Evolutionary conservation across 1,140 invertebrate species (phyloP), one percentile per base, ranked within the genome.

Genomic region (Tyrophagus putrescentiae): DNA sequence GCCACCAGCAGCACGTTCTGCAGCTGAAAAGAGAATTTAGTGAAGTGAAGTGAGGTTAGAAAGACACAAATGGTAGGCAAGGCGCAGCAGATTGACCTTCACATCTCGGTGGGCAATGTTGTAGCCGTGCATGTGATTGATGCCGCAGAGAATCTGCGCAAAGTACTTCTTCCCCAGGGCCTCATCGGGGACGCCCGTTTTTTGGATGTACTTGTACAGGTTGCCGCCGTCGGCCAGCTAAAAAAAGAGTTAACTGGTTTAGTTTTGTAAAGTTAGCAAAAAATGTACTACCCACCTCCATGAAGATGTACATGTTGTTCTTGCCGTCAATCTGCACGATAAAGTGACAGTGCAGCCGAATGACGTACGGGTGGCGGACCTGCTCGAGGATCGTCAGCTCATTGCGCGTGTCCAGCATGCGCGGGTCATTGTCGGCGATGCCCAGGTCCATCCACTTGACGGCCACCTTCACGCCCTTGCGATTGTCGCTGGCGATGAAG

Each of bases 61-160:
- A n/a, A n/a, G n/a, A n/a, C n/a, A n/a, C n/a, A n/a, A n/a, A n/a
- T n/a, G n/a, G n/a, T n/a, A n/a, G n/a, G n/a, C n/a, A n/a, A n/a
- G n/a, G n/a, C n/a, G n/a, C n/a, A n/a, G n/a, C n/a, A n/a, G n/a
- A n/a, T n/a, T n/a, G n/a, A 39, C 36, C n/a, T 58, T 58, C 13
- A 58, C 45, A 48, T 58, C 56, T 31, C 58, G 36, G 36, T 60
- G 58, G 11, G 58, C 58, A 23, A 60, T 60, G 4, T 48, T 48
- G 36, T 25, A 61, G 54, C 18, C n/a, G 53, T 60, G 58, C 36
- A 42, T 52, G 23, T 60, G 41, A 16, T 60, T 42, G 2, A 60
- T 3, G 16, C 36, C 58, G 13, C 39, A 53, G 2, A 42, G 9
- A 4, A 44, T 60, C 36, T 60, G 58, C 32, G 58, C 41, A 44